Percentiles rank a stretch among this genome's conserved stretches.
phyloP scores from a whole-genome alignment of 2,113 vertebrate species.

The Sinocyclocheilus maitianheensis region DNA sequence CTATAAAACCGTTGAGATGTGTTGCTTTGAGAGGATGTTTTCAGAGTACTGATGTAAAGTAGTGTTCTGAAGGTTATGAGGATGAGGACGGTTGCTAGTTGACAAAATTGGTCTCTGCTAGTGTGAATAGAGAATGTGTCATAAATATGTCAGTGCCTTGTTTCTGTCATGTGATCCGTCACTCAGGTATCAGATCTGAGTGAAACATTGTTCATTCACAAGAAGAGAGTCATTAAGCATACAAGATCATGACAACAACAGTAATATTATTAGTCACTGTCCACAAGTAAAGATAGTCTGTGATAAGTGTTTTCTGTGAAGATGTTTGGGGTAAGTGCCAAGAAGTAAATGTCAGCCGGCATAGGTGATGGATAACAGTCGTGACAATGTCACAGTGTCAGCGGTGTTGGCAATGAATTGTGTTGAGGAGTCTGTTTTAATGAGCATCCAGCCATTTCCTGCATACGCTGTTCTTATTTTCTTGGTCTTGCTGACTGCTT shows the following conservation, averaged over 20 bases:
- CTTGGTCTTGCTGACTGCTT: constrained; percentile 25
- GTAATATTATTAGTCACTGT: constrained; percentile 34
- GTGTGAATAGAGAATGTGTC: not conserved
- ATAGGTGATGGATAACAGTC: constrained; percentile 36
- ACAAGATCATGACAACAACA: constrained; percentile 21
- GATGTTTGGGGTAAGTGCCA: constrained; percentile 21
- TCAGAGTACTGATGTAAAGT: constrained; percentile 19
- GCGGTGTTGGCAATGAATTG: constrained; percentile 23
- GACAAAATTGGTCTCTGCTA: constrained; percentile 5
- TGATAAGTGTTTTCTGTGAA: constrained; percentile 16
- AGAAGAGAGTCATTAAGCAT: not conserved
- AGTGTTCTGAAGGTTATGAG: constrained; percentile 11
- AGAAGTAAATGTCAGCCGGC: constrained; percentile 14
- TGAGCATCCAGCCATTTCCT: constrained; percentile 1
- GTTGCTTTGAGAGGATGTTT: not conserved
- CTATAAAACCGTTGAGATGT: constrained; percentile 4
- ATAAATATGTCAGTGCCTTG: constrained; percentile 7
- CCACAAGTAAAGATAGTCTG: constrained; percentile 19
- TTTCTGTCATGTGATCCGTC: constrained; percentile 24
- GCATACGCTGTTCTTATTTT: constrained; percentile 8
- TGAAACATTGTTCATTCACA: constrained; percentile 12
- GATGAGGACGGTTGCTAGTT: constrained; percentile 21
- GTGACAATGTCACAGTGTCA: constrained; percentile 26
- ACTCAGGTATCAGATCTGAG: not conserved
- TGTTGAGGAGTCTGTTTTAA: constrained; percentile 31